A percentile compares a stretch with the other conserved stretches of the same genome.
Evolutionary conservation across 2,113 vertebrate genomes (phyloP).

Genomic region (Clarias macrocephalus): DNA sequence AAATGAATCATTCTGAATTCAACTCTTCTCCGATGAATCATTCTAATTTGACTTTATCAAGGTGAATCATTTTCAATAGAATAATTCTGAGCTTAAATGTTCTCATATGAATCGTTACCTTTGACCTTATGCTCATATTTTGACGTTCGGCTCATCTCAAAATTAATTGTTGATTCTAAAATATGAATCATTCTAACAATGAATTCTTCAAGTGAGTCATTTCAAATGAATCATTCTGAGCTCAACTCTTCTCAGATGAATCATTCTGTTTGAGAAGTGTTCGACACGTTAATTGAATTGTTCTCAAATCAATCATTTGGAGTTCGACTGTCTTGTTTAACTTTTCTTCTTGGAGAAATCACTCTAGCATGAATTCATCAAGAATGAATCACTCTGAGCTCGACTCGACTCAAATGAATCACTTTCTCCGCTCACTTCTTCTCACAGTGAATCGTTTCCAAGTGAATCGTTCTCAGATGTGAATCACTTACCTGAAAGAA

Average conservation of each 20-base stretch:
- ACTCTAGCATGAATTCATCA: not conserved
- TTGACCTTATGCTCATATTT: too few relatives aligned
- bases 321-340: not conserved
- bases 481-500: conserved; percentile 75
- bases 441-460: conserved; percentile 4
- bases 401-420: not conserved
- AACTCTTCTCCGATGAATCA: not conserved
- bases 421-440: too few relatives aligned
- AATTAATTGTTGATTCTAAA: too few relatives aligned
- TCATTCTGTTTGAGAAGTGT: not conserved
- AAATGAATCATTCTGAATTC: not conserved
- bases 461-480: not conserved
- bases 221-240: not conserved
- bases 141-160: too few relatives aligned
- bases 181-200: not conserved
- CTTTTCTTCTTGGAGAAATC: not conserved
- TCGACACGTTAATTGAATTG: not conserved
- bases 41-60: not conserved
- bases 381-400: not conserved
- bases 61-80: not conserved
- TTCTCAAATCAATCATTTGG: not conserved
- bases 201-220: not conserved
- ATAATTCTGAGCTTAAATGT: too few relatives aligned
- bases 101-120: too few relatives aligned
- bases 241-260: not conserved